Conservation (phyloP, 1,140 invertebrate species). For the Teleopsis dalmanni region DNA sequence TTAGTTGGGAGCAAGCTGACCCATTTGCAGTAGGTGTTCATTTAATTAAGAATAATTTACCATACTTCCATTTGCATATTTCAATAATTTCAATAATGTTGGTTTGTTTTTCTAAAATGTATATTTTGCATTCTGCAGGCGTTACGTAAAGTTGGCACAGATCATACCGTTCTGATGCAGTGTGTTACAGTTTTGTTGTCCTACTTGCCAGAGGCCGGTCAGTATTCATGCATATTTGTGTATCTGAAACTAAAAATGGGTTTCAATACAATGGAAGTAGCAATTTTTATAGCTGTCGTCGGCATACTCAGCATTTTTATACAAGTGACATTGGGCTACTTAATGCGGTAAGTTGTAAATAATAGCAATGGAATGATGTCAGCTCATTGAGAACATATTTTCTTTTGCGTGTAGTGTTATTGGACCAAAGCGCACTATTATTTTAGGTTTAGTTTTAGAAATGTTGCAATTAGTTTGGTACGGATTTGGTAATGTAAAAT, state of each 20-base stretch:
- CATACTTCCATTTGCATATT: neutral
- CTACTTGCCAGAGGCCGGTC: constrained; percentile 96
- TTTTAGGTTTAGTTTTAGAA: constrained; percentile 92
- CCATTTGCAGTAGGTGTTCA: constrained; percentile 74
- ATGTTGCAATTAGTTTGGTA: constrained; percentile 96
- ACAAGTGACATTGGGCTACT: constrained; percentile 80
- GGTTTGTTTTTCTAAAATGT: constrained; percentile 13
- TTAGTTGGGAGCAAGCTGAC: constrained; percentile 95
- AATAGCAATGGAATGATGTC: neutral
- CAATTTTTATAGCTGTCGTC: constrained; percentile 94
- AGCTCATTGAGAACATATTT: neutral
- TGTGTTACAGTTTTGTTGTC: constrained; percentile 96
- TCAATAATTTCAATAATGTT: neutral
- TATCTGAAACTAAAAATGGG: constrained; percentile 97
- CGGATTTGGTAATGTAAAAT: constrained; percentile 65
- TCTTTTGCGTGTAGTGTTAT: constrained; percentile 45
- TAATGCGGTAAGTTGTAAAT: constrained; percentile 57
- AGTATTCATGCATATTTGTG: constrained; percentile 99
- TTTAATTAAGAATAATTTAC: neutral
- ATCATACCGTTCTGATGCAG: constrained; percentile 91
- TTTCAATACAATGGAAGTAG: constrained; percentile 90
- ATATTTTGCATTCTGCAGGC: constrained; percentile 55
- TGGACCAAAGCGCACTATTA: constrained; percentile 94
- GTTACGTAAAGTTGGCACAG: constrained; percentile 88
- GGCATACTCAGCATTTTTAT: constrained; percentile 93